These are phyloP conservation scores for Noctilio leporinus DNA, from an alignment of 2,113 vertebrate genomes.

Conservation along the genomic window DNA sequence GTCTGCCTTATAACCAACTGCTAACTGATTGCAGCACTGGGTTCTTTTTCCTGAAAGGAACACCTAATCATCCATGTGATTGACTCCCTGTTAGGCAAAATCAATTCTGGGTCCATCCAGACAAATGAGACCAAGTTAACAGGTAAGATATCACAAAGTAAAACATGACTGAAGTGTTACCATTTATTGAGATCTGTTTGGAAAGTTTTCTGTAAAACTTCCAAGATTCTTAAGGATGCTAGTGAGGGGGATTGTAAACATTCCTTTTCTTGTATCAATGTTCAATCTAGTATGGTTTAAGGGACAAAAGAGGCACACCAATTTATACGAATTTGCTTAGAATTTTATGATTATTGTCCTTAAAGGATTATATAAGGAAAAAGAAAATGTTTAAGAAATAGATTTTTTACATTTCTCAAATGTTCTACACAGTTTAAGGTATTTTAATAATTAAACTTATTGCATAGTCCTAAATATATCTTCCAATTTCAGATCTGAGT, in stretches of 20 bases:
- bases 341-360: neutral
- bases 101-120: neutral
- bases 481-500: neutral
- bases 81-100: neutral
- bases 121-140: neutral
- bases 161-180: neutral
- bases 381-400: neutral
- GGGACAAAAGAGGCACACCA: neutral
- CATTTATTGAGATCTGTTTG: neutral
- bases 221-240: neutral
- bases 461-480: neutral
- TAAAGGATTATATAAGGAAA: neutral
- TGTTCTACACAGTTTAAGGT: neutral
- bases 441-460: conserved; percentile 31
- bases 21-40: neutral
- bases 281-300: neutral
- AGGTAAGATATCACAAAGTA: neutral
- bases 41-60: neutral
- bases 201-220: neutral
- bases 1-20: neutral
- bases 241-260: neutral
- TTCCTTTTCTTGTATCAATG: neutral
- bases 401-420: neutral
- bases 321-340: neutral
- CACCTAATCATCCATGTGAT: neutral